Conservation (phyloP, 2,888 invertebrate species). For the Deroplatys truncata region DNA sequence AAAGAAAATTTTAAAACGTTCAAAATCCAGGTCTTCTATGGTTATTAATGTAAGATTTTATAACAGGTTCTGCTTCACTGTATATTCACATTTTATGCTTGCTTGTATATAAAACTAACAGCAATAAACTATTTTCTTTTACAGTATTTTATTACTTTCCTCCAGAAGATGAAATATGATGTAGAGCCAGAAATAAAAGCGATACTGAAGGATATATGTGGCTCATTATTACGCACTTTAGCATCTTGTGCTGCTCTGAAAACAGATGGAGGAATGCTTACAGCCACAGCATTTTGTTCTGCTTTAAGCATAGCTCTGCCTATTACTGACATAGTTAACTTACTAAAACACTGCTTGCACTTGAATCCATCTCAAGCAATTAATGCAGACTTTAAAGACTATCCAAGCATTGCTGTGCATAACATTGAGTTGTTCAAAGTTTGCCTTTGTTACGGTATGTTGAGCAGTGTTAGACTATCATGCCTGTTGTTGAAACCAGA, state of each 20-base stretch:
- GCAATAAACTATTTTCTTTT: neutral
- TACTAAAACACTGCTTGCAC: neutral
- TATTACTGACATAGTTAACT: neutral
- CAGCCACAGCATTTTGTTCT: slow-evolving; percentile 21
- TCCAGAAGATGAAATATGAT: neutral
- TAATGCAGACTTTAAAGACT: neutral
- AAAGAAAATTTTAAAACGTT: no score
- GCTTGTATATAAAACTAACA: no score
- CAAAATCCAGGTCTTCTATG: no score
- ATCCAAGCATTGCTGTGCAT: neutral
- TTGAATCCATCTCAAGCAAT: neutral
- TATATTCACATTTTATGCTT: no score
- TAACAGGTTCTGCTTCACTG: no score
- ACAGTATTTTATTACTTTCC: neutral
- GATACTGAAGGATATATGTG: neutral
- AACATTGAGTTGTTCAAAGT: slow-evolving; percentile 20
- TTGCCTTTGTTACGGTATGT: slow-evolving; percentile 23
- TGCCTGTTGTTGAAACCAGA: neutral
- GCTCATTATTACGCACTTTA: neutral
- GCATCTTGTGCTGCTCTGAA: neutral
- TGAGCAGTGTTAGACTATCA: neutral
- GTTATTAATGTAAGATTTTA: no score
- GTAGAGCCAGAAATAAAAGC: neutral
- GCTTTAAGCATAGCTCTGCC: neutral
- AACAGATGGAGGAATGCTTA: slow-evolving; percentile 22